Evolutionary conservation across 2,797 vertebrate species (phyloP).

Genomic region (Centropyge bicolor): DNA sequence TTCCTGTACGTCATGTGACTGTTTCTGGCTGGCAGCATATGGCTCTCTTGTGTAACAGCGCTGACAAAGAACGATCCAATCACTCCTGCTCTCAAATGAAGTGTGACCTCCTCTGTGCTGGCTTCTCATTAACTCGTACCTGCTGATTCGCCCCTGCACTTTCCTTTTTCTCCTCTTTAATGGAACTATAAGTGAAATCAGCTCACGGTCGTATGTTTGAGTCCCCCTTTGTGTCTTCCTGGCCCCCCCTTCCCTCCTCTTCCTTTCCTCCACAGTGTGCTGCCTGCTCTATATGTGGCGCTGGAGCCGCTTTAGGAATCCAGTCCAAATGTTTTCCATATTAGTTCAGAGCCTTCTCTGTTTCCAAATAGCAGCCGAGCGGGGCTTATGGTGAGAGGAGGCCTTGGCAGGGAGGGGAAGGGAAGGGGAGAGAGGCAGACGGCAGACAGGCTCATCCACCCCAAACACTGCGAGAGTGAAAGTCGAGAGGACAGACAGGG

Average conservation of each 20-base stretch:
- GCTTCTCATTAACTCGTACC: conserved; percentile 71
- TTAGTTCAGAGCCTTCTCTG: conserved; percentile 93
- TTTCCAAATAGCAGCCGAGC: conserved; percentile 86
- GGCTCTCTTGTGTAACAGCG: conserved; percentile 77
- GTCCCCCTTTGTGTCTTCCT: conserved; percentile 86
- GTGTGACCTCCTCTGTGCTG: conserved; percentile 66
- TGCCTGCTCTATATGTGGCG: conserved; percentile 91
- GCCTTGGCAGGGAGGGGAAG: conserved; percentile 74
- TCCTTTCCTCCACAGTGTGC: conserved; percentile 70
- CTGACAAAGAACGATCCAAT: conserved; percentile 77
- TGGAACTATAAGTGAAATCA: conserved; percentile 22
- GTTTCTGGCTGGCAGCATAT: conserved; percentile 68
- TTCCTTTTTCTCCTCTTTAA: conserved; percentile 42
- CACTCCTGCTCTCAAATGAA: conserved; percentile 61
- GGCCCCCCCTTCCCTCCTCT: conserved; percentile 59
- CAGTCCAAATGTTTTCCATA: conserved; percentile 97
- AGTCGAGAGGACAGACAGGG: conserved; percentile 50
- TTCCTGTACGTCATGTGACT: conserved; percentile 85
- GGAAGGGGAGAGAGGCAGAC: conserved; percentile 52
- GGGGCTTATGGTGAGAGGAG: conserved; percentile 80
- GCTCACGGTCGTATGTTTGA: conserved; percentile 83
- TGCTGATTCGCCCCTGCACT: conserved; percentile 49
- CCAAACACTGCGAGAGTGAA: conserved; percentile 61
- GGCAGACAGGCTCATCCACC: conserved; percentile 60
- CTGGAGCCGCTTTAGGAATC: conserved; percentile 85